Evolutionary conservation across 2,797 vertebrate species (phyloP), one percentile per base, ranked within the genome.

Genomic region (Setipinna tenuifilis): DNA sequence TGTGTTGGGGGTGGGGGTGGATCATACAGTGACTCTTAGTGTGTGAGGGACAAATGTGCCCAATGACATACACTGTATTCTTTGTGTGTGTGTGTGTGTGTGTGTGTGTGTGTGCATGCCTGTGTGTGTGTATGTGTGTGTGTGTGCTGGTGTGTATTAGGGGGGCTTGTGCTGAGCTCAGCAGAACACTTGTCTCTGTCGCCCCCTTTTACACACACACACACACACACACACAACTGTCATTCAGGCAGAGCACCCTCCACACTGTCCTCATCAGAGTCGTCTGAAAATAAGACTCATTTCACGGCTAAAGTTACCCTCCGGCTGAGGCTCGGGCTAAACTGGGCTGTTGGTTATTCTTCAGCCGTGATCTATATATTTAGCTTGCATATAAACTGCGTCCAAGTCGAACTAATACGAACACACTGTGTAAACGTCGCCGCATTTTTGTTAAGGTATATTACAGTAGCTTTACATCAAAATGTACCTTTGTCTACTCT

Each of bases 151-250:
- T 23, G 82, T 84, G 85, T 68, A 19, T n/a, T 19, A 16, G 68
- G 28, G 35, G 17, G 5, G 44, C 71, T 75, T 86, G 65, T 44
- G 82, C 57, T 82, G 86, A 84, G 87, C 83, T 88, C 85, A 75
- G 88, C n/a, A 21, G 82, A 85, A 75, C 91, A 91, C 87, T 90
- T 90, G 88, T 83, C 83, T 16, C 2, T 83, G 48, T 50, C 59
- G 10, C 85, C n/a, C 61, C 10, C 61, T 25, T 19, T n/a, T 31
- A 19, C 31, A 7, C 68, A 12, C 62, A 68, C n/a, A 78, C 68
- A 75, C 31, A 41, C 92, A 93, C 94, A 93, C 90, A 92, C 85
- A 41, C 48, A 84, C 93, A 93, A 91, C 92, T 93, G 93, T 92
- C 87, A 65, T 28, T 7, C n/a, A 31, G 35, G 35, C 71, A 41